Conservation (phyloP, 2,888 invertebrate genomes). For the Isoperla grammatica region DNA sequence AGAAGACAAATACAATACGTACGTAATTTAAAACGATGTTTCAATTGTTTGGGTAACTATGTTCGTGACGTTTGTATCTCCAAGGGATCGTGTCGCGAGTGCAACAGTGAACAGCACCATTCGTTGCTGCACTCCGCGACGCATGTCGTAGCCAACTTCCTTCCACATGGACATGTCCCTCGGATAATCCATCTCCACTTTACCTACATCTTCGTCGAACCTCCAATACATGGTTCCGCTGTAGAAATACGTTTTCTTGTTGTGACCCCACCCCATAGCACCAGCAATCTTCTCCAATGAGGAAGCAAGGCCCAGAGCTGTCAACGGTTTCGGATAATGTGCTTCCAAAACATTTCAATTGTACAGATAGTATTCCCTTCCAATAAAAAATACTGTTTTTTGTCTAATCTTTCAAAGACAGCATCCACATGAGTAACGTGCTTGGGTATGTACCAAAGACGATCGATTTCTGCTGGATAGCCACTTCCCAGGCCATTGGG, state of each 20-base stretch:
- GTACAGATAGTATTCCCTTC: slow-evolving; percentile 71
- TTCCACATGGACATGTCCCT: slow-evolving; percentile 91
- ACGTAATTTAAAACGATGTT: too few species aligned
- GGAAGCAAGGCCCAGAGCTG: slow-evolving; percentile 70
- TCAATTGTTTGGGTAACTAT: too few species aligned
- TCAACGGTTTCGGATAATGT: slow-evolving; percentile 72
- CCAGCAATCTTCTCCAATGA: slow-evolving; percentile 78
- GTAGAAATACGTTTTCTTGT: slow-evolving; percentile 86
- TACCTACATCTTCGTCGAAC: slow-evolving; percentile 68
- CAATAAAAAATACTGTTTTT: slow-evolving; percentile 89
- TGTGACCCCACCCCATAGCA: slow-evolving; percentile 92
- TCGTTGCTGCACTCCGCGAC: too few species aligned
- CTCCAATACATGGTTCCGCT: slow-evolving; percentile 83
- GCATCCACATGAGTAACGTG: slow-evolving; percentile 86
- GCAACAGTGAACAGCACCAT: too few species aligned
- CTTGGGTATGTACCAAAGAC: slow-evolving; percentile 78
- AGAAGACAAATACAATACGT: too few species aligned
- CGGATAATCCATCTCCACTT: slow-evolving; percentile 89
- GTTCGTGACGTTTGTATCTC: too few species aligned
- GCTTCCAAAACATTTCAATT: slow-evolving; percentile 61
- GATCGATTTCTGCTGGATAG: slow-evolving; percentile 75
- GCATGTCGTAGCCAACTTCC: slow-evolving; percentile 85
- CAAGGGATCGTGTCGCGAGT: too few species aligned
- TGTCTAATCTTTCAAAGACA: slow-evolving; percentile 82
- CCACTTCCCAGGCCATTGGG: slow-evolving; percentile 62